These are phyloP conservation scores for Tinea trinotella DNA, from an alignment of 2,888 invertebrate species.

Conservation along the genomic window DNA sequence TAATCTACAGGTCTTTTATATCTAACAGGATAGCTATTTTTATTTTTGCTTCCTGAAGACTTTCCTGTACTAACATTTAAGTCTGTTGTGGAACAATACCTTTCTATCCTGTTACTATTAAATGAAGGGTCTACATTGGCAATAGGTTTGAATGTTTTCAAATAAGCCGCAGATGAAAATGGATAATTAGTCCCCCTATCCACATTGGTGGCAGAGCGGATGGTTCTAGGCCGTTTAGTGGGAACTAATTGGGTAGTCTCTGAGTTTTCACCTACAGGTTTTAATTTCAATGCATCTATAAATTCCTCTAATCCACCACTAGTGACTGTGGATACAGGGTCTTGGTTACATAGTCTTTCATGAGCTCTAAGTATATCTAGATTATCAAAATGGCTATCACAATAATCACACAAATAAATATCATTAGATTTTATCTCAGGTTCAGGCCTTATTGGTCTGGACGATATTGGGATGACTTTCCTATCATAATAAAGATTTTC, in stretches of 20 bases:
- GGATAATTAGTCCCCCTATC: slow-evolving; percentile 61
- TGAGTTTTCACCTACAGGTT: slow-evolving; percentile 31
- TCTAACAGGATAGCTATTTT: slow-evolving; percentile 50
- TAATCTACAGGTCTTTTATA: slow-evolving; percentile 61
- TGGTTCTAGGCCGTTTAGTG: slow-evolving; percentile 37
- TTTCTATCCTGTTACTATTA: slow-evolving; percentile 53
- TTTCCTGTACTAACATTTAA: slow-evolving; percentile 38
- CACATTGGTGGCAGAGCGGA: slow-evolving; percentile 43
- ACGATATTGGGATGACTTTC: slow-evolving; percentile 40
- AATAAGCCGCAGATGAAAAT: slow-evolving; percentile 62
- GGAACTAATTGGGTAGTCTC: slow-evolving; percentile 23
- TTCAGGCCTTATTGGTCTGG: slow-evolving; percentile 57
- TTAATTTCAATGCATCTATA: slow-evolving; percentile 50
- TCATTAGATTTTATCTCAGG: slow-evolving; percentile 74
- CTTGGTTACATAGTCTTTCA: slow-evolving; percentile 59
- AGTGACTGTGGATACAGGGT: slow-evolving; percentile 30
- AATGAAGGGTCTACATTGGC: slow-evolving; percentile 43
- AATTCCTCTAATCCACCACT: slow-evolving; percentile 50
- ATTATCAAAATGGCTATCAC: slow-evolving; percentile 80
- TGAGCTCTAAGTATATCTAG: slow-evolving; percentile 48
- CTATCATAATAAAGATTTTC: slow-evolving; percentile 76
- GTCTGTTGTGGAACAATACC: slow-evolving; percentile 45
- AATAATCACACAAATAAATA: slow-evolving; percentile 82
- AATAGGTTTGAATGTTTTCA: slow-evolving; percentile 45
- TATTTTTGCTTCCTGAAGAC: slow-evolving; percentile 45